Evolutionary conservation across 2,888 invertebrate species (phyloP).

Genomic region (Ectemnius lituratus): DNA sequence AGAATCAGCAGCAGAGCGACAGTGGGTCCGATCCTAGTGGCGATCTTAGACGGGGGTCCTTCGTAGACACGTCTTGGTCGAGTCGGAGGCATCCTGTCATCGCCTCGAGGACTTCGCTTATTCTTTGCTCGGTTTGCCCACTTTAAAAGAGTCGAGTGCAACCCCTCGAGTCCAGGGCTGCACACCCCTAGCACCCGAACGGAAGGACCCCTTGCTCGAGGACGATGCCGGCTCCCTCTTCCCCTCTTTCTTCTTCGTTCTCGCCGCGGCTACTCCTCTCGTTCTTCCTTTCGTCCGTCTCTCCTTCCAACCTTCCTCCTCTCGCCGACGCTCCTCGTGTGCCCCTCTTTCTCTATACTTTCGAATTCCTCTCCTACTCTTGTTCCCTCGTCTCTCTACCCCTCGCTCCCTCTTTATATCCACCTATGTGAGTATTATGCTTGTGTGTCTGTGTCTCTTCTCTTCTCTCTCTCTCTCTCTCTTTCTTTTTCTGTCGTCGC

Average conservation of each 20-base stretch:
- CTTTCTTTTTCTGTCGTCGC: constrained; percentile 46
- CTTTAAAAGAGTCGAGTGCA: constrained; percentile 63
- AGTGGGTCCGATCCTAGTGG: constrained; percentile 60
- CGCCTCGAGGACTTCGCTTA: constrained; percentile 69
- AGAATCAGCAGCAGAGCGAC: constrained; percentile 64
- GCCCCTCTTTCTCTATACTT: constrained; percentile 24
- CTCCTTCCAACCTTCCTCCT: constrained; percentile 24
- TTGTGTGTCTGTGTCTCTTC: too few species aligned
- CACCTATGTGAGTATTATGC: too few species aligned
- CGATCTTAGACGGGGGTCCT: constrained; percentile 67
- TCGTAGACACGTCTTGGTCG: constrained; percentile 70
- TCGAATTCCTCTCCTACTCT: constrained; percentile 51
- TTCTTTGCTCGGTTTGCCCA: constrained; percentile 64
- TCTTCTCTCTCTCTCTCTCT: background rate
- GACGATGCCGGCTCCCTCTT: constrained; percentile 38
- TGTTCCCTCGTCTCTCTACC: constrained; percentile 8
- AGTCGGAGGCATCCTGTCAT: constrained; percentile 76
- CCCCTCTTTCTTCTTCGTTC: constrained; percentile 17
- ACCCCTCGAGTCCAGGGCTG: constrained; percentile 61
- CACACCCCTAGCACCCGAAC: constrained; percentile 69
- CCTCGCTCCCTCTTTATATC: too few species aligned
- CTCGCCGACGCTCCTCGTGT: constrained; percentile 13
- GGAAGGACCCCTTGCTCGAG: constrained; percentile 64
- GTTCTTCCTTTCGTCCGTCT: constrained; percentile 20
- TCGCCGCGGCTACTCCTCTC: constrained; percentile 9